These are phyloP conservation scores for Peromyscus eremicus DNA, from an alignment of 2,797 vertebrate species.

Conservation along the genomic window DNA sequence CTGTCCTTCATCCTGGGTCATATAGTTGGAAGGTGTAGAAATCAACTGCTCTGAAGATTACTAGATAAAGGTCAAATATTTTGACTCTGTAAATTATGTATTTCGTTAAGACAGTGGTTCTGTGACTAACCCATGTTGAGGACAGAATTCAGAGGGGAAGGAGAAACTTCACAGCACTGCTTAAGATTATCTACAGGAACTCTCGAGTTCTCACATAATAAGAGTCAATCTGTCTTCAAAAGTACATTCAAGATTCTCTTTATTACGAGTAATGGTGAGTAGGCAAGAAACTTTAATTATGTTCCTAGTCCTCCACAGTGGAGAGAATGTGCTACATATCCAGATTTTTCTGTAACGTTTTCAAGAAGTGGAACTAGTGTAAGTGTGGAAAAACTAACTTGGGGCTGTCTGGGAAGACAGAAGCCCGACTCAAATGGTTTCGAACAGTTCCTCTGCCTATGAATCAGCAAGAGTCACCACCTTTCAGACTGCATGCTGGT, in stretches of 20 bases:
- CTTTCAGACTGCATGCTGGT: neutral
- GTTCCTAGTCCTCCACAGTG: neutral
- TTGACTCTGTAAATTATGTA: neutral
- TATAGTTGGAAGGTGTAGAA: neutral
- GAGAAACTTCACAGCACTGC: neutral
- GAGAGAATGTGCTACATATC: neutral
- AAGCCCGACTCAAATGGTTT: neutral
- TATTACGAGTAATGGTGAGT: conserved; percentile 21
- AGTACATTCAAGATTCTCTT: conserved; percentile 11
- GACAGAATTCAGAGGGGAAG: conserved; percentile 4
- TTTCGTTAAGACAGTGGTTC: conserved; percentile 5
- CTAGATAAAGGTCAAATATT: neutral
- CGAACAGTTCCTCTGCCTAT: neutral
- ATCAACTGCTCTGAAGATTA: neutral
- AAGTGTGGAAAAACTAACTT: neutral
- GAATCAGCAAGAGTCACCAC: neutral
- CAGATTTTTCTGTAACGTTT: conserved; percentile 40
- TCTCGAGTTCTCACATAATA: neutral
- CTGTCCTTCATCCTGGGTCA: neutral
- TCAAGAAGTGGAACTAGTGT: conserved; percentile 5
- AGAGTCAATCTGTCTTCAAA: conserved; percentile 28
- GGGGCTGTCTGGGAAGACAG: neutral
- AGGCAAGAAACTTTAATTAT: conserved; percentile 7
- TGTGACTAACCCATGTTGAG: neutral
- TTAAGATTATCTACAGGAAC: conserved; percentile 28